phyloP scores from a whole-genome alignment of 35 echinoderm and acorn worm genomes.

The Heliocidaris erythrogramma region DNA sequence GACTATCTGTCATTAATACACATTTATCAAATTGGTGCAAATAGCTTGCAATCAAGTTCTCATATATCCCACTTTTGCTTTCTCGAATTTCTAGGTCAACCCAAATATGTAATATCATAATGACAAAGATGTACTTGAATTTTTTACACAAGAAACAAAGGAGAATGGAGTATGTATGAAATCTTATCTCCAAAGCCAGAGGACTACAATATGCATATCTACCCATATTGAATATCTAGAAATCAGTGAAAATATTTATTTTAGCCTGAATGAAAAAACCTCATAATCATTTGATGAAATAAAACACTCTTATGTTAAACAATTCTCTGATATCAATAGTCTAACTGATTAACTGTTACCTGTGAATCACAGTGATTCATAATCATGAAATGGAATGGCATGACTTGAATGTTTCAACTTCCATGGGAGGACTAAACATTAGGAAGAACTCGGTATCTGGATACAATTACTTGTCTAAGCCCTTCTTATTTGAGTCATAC shows the following conservation, averaged over 20 bases:
- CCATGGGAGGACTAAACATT: not conserved
- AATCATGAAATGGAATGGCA: not conserved
- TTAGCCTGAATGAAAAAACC: not conserved
- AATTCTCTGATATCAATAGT: not conserved
- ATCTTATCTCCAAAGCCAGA: not conserved
- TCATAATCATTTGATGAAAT: not conserved
- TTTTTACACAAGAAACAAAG: not conserved
- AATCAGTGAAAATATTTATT: not conserved
- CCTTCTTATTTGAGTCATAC: not conserved
- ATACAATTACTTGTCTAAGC: not conserved
- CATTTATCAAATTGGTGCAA: not conserved
- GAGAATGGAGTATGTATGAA: not conserved
- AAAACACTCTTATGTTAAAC: not conserved
- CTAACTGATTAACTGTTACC: not conserved
- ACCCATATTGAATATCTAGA: not conserved
- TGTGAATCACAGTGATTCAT: not conserved
- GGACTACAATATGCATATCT: not conserved
- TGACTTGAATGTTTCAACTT: not conserved
- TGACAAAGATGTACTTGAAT: not conserved
- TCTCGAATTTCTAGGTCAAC: not conserved
- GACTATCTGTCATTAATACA: not conserved
- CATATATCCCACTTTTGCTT: not conserved
- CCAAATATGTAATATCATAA: not conserved
- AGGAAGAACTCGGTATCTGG: not conserved
- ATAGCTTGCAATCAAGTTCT: too few species aligned